Evolutionary conservation across 2,113 vertebrate species (phyloP).

Genomic region (Mohoua ochrocephala): DNA sequence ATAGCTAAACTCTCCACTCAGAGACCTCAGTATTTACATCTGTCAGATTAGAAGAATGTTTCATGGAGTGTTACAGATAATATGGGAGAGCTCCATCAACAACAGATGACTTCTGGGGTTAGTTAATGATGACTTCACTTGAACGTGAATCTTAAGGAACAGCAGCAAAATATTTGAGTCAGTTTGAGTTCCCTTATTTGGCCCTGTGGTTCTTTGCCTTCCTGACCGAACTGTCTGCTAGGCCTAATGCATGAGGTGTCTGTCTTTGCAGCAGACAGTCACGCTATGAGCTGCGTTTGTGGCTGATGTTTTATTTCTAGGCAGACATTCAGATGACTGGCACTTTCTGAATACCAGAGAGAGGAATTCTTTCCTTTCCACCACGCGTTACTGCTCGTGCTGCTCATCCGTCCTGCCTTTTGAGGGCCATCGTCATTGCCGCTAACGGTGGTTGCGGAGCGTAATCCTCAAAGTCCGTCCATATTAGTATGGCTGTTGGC

Average conservation of each 20-base stretch:
- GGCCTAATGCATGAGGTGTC: conserved; percentile 9
- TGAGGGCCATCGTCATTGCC: rapidly evolving
- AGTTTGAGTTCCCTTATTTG: conserved; percentile 11
- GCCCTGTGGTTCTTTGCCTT: background rate
- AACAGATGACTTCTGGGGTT: background rate
- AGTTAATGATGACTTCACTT: background rate
- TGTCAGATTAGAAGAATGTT: background rate
- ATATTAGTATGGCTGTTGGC: background rate
- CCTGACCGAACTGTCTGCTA: background rate
- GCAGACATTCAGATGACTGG: background rate
- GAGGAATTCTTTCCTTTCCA: background rate
- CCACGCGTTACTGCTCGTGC: background rate
- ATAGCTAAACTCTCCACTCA: background rate
- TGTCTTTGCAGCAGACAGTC: background rate
- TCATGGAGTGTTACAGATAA: background rate
- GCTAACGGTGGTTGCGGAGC: background rate
- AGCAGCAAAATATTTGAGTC: background rate
- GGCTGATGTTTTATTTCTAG: background rate
- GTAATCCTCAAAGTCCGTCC: background rate
- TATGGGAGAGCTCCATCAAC: background rate
- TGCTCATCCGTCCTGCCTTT: background rate
- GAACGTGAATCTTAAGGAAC: background rate
- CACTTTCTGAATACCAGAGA: background rate
- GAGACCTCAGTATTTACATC: background rate
- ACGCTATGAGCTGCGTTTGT: background rate